phyloP scores from a whole-genome alignment of 1,140 invertebrate genomes.

The Rhynchophorus ferrugineus region DNA sequence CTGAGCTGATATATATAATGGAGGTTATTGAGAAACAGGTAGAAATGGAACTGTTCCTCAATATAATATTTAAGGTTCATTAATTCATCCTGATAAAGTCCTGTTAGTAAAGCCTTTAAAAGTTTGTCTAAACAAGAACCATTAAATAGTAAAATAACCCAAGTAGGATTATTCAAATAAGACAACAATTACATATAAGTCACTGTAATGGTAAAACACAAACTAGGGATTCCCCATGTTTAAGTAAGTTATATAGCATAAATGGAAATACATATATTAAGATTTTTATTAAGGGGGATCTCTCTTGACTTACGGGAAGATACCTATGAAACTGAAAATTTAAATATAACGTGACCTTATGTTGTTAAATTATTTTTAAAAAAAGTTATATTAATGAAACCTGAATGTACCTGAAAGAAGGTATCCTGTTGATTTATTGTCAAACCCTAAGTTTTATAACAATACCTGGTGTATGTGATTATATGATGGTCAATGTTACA shows the following conservation, averaged over 20 bases:
- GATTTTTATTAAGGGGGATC: constrained; percentile 42
- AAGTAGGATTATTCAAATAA: constrained; percentile 9
- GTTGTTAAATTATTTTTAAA: constrained; percentile 30
- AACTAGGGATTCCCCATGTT: constrained; percentile 1
- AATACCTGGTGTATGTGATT: constrained; percentile 45
- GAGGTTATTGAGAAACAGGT: constrained; percentile 71
- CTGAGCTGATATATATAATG: constrained; percentile 57
- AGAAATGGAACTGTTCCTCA: constrained; percentile 40
- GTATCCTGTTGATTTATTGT: constrained; percentile 32
- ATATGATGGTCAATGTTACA: constrained; percentile 19
- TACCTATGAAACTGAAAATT: constrained; percentile 76
- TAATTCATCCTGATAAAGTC: constrained; percentile 42
- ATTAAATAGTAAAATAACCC: constrained; percentile 10
- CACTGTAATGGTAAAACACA: constrained; percentile 8
- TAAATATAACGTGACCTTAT: constrained; percentile 47
- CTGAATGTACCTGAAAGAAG: constrained; percentile 35
- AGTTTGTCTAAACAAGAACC: constrained; percentile 43
- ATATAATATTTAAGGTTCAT: constrained; percentile 48
- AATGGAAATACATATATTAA: neutral
- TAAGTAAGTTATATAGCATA: constrained; percentile 3
- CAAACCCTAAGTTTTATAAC: constrained; percentile 38
- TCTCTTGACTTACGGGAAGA: constrained; percentile 71
- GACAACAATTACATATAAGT: constrained; percentile 16
- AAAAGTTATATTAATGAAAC: constrained; percentile 32
- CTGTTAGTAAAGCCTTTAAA: constrained; percentile 44